Evolutionary conservation across 2,113 vertebrate genomes (phyloP), one percentile per base, ranked within the genome.

Genomic region (Hippoglossus stenolepis): DNA sequence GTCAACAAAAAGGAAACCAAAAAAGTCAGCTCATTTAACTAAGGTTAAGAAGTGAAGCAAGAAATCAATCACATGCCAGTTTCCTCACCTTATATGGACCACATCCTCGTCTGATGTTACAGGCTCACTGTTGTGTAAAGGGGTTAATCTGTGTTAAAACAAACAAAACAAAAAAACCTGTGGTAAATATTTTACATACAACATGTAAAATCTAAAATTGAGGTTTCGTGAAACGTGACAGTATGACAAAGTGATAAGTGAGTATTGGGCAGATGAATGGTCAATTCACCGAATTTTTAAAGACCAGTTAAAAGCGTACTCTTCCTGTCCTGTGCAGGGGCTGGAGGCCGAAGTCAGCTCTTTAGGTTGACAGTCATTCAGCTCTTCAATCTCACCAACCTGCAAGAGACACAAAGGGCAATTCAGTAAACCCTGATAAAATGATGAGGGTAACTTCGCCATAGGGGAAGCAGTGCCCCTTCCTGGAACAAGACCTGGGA

Each of bases 341-440:
- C 17, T 5, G n/a, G 31, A 49, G 20, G 59, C 21, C 20, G 28
- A 14, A 20, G 63, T 6, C 1, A 3, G 53, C 24, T 88, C 80
- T 65, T 66, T 31, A 40, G 80, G 28, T 20, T 0, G 17, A 65
- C 5, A 1, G 21, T 59, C 21, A 13, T 24, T 54, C 2, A 21
- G 57, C 26, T 86, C 68, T 18, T 73, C 57, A 1, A 17, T 63
- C 28, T 31, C 43, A 73, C 5, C 24, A 5, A 31, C 54, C 89
- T 86, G 76, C 4, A 56, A 23, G 18, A 3, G 10, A 56, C 53
- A 24, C 20, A 15, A 38, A 72, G 2, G 10, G 40, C 40, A 43
- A 12, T 43, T 43, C 40, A 13, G 40, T 3, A 43, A 43, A 43
- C 7, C 35, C 40, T 40, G 40, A 43, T 12, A 2, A 11, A 43